phyloP scores from a whole-genome alignment of 2,113 vertebrate genomes.

The Panthera tigris region DNA sequence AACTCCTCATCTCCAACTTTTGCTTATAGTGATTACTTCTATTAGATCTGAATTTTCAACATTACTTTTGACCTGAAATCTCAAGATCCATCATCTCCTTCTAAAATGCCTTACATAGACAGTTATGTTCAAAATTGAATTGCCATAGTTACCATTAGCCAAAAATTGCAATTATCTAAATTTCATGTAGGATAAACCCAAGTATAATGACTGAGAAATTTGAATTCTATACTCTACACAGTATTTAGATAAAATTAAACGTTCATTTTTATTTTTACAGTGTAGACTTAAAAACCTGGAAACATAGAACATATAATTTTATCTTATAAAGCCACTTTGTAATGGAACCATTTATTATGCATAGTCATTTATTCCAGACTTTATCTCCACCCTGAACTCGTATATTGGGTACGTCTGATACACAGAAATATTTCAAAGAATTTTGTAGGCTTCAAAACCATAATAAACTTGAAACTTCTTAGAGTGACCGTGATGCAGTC shows the following conservation, averaged over 20 bases:
- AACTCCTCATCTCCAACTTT: not conserved
- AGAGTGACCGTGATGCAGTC: fast-evolving
- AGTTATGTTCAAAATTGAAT: not conserved
- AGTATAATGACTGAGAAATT: not conserved
- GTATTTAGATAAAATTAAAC: not conserved
- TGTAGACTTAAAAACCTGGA: not conserved
- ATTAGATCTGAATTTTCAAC: not conserved
- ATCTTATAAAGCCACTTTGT: not conserved
- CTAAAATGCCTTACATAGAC: not conserved
- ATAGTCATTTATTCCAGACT: not conserved
- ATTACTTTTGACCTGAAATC: not conserved
- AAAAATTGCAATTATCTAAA: not conserved
- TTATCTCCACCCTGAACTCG: not conserved
- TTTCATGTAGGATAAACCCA: not conserved
- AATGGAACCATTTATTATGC: not conserved
- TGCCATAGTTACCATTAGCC: not conserved
- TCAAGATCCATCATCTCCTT: not conserved
- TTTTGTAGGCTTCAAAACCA: not conserved
- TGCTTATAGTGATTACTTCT: not conserved
- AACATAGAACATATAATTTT: not conserved
- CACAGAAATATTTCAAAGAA: not conserved
- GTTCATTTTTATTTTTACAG: not conserved
- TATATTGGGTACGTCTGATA: not conserved
- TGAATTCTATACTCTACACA: not conserved
- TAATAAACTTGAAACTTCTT: not conserved